These are phyloP conservation scores for Dorcus parallelipipedus DNA, from an alignment of 2,888 invertebrate genomes.

Conservation along the genomic window DNA sequence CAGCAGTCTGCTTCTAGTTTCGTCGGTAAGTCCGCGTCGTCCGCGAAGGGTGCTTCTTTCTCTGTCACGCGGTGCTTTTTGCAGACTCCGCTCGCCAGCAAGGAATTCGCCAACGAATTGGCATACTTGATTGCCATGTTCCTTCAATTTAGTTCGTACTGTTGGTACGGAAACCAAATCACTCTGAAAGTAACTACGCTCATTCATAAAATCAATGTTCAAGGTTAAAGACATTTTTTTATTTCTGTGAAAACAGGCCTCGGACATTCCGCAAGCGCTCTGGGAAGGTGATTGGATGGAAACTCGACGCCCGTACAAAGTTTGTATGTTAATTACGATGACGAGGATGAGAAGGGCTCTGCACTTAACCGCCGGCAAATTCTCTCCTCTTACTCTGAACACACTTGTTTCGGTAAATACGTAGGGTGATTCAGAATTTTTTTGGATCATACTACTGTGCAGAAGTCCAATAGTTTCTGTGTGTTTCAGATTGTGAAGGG, in stretches of 20 bases:
- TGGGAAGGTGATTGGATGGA: constrained; percentile 41
- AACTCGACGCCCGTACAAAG: constrained; percentile 31
- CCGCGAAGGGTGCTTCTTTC: neutral
- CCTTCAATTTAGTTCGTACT: constrained; percentile 37
- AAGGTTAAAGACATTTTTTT: neutral
- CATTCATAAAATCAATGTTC: too few species aligned
- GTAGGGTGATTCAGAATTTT: too few species aligned
- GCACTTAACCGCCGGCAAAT: constrained; percentile 41
- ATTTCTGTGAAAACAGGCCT: constrained; percentile 26
- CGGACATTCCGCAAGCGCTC: constrained; percentile 34
- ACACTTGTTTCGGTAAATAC: constrained; percentile 39
- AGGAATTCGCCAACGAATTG: constrained; percentile 38
- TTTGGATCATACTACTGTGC: too few species aligned
- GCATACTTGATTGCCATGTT: constrained; percentile 41
- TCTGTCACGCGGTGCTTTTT: neutral
- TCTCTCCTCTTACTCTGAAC: constrained; percentile 39
- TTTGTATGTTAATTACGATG: constrained; percentile 41
- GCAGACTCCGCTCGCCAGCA: constrained; percentile 31
- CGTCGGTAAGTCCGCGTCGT: constrained; percentile 26
- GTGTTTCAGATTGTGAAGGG: constrained; percentile 8
- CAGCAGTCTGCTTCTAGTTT: constrained; percentile 41
- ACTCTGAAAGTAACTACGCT: constrained; percentile 32
- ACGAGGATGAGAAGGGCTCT: constrained; percentile 37
- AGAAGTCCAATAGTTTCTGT: too few species aligned
- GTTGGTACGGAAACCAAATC: constrained; percentile 43